These are phyloP conservation scores for Papilio glaucus DNA, from an alignment of 1,140 invertebrate genomes.

Conservation along the genomic window DNA sequence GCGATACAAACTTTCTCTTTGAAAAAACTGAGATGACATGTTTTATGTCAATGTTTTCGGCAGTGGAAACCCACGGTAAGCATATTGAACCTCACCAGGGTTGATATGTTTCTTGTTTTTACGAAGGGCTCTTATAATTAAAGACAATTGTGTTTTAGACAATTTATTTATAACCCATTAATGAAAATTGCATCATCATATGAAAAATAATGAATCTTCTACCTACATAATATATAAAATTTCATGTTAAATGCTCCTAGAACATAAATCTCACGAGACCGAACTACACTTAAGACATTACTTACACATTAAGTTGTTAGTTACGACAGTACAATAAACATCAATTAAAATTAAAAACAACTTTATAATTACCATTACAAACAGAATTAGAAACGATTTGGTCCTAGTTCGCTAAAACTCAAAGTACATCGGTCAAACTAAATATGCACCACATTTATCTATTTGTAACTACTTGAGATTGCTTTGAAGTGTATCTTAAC, in stretches of 20 bases:
- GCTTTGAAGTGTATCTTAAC: conserved; percentile 11
- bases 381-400: conserved; percentile 73
- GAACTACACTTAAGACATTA: conserved; percentile 60
- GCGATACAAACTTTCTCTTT: too few relatives aligned
- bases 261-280: conserved; percentile 76
- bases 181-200: conserved; percentile 78
- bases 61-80: too few relatives aligned
- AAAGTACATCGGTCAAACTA: conserved; percentile 44
- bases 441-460: conserved; percentile 10
- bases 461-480: conserved; percentile 26
- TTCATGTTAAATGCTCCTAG: conserved; percentile 81
- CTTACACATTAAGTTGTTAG: conserved; percentile 71
- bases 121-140: conserved; percentile 35
- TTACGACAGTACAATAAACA: conserved; percentile 72
- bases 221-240: conserved; percentile 76
- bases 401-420: conserved; percentile 67
- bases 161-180: conserved; percentile 78
- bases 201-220: conserved; percentile 81
- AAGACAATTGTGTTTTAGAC: conserved; percentile 57
- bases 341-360: conserved; percentile 78
- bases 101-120: too few relatives aligned
- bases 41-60: too few relatives aligned
- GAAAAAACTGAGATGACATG: too few relatives aligned
- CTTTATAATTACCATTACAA: conserved; percentile 68
- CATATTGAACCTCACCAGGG: too few relatives aligned